phyloP scores from a whole-genome alignment of 2,113 vertebrate species.

The Cochlearius cochlearius region DNA sequence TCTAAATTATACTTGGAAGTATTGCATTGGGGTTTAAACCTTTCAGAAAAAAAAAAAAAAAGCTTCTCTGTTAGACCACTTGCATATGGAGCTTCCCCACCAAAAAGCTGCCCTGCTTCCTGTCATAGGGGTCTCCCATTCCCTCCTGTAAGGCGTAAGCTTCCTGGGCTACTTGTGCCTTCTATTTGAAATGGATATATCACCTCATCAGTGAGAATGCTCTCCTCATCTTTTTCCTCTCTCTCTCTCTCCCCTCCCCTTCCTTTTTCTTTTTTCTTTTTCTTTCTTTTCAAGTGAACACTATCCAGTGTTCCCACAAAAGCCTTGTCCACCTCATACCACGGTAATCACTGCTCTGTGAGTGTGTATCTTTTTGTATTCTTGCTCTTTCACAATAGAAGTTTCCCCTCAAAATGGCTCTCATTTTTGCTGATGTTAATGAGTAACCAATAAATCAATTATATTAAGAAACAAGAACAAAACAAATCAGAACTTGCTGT shows the following conservation, averaged over 20 bases:
- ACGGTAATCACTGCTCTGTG: background rate
- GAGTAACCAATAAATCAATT: background rate
- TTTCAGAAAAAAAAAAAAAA: too few species aligned
- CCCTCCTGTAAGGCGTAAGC: background rate
- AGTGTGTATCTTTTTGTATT: background rate
- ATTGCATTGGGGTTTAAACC: background rate
- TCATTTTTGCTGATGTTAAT: background rate
- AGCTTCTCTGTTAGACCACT: background rate
- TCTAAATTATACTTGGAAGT: background rate
- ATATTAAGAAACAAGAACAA: background rate
- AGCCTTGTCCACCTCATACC: background rate
- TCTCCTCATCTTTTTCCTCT: background rate
- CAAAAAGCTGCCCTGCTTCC: background rate
- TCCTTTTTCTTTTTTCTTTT: background rate
- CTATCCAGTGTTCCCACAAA: background rate
- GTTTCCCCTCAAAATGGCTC: background rate
- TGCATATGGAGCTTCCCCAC: background rate
- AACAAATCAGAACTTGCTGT: background rate
- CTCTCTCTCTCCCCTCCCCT: fast-evolving
- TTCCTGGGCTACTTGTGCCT: background rate
- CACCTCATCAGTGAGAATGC: background rate
- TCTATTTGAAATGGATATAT: background rate
- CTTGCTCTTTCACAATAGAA: background rate
- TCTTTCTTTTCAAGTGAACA: background rate
- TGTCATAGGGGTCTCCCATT: background rate